Base-by-base conservation (phyloP, 1,140 invertebrate genomes). In the Habropoda laboriosa region DNA sequence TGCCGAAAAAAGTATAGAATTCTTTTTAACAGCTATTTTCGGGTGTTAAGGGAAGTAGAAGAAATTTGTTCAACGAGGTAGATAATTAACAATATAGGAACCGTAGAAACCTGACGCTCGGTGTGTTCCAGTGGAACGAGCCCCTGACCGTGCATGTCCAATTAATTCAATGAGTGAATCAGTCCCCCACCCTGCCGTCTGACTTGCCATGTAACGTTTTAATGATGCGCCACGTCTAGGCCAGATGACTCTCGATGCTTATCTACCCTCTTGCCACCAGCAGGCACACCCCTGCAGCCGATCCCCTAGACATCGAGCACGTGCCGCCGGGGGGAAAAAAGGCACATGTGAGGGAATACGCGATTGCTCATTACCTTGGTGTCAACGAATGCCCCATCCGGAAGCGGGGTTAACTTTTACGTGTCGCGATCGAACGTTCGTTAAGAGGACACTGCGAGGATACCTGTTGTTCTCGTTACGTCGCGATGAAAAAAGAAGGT, bases 191-290 rank as follows among this genome's bases (percentile, higher is more conserved):
- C 60, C 68, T 40, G 40, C 61, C 72, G 58, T 21, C 85, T 66
- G 83, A 49, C 82, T 84, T 51, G 67, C 71, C 70, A 53, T 79
- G 87, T 88, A 90, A 90, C 87, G 86, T 90, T 92, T 91, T 92
- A 92, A 91, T 89, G 91, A 91, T 89, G 87, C 82, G 81, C 78
- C 87, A 85, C 85, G 86, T 83, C 77, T 73, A 58, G 80, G 79
- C 89, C 92, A 92, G 91, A 92, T 92, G 91, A 92, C 92, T 92
- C 89, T 85, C 79, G 91, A 93, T 93, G 89, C 79, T 77, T 92
- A 93, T 92, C 91, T 93, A 91, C 87, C 91, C 92, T 90, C 85
- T 88, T 83, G 83, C 90, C 89, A 89, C 88, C 89, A 89, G 81
- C 88, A 88, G 89, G 88, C 91, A 86, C 83, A 84, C 87, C 77